phyloP scores from a whole-genome alignment of 1,140 invertebrate species.

The Leptoteleia sp. region DNA sequence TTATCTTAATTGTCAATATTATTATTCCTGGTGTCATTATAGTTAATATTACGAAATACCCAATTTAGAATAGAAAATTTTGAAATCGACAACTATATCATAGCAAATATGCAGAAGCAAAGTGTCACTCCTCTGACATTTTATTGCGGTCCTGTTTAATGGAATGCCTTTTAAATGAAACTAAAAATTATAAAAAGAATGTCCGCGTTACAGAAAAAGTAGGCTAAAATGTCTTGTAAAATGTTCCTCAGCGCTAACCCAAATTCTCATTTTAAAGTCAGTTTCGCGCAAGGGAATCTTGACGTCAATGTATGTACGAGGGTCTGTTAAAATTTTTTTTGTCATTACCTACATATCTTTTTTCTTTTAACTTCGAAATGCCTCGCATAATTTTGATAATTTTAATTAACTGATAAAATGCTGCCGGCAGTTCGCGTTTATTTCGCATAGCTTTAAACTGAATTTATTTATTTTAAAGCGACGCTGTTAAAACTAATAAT shows the following conservation, averaged over 20 bases:
- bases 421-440: background rate
- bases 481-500: conserved; percentile 35
- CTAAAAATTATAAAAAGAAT: conserved; percentile 11
- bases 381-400: conserved; percentile 10
- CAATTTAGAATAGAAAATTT: background rate
- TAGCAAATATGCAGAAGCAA: too few species aligned
- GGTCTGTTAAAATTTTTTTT: conserved; percentile 13
- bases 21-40: too few species aligned
- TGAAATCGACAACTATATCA: background rate
- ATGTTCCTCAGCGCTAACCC: conserved; percentile 19
- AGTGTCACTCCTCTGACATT: too few species aligned
- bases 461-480: too few species aligned
- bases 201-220: conserved; percentile 17
- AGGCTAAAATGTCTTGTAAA: conserved; percentile 22
- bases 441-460: too few species aligned
- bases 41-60: background rate
- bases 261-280: conserved; percentile 16
- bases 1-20: too few species aligned
- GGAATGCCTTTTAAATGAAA: background rate
- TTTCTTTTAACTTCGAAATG: too few species aligned
- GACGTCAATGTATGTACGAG: background rate
- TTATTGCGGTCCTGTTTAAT: background rate
- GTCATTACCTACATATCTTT: background rate
- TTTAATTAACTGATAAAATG: conserved; percentile 10
- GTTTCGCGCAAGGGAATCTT: conserved; percentile 6